Percentiles rank a stretch among this genome's conserved stretches.
Evolutionary conservation across 2,113 vertebrate species (phyloP).

Genomic region (Philantomba maxwellii): DNA sequence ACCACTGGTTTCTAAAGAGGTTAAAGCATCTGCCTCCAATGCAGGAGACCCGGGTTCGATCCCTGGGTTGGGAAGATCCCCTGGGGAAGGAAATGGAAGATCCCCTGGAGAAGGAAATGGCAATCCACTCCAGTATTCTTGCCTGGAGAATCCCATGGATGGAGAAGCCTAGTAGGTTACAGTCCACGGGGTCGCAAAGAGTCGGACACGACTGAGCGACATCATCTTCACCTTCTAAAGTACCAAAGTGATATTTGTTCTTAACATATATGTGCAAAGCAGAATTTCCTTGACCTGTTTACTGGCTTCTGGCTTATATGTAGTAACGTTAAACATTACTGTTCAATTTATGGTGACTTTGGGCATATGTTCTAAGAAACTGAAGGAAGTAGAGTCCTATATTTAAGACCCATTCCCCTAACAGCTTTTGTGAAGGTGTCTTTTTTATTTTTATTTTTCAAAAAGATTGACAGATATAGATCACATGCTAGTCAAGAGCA

Average conservation of each 20-base stretch:
- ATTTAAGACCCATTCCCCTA: not conserved
- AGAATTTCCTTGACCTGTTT: not conserved
- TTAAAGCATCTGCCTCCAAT: no score
- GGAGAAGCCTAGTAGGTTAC: no score
- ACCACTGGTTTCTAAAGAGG: not conserved
- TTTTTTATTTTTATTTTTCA: not conserved
- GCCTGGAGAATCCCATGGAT: no score
- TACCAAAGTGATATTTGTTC: not conserved
- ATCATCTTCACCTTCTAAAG: no score
- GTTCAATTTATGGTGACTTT: not conserved
- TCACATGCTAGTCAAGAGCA: not conserved
- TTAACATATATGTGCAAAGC: not conserved
- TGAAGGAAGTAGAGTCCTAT: not conserved
- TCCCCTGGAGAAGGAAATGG: no score
- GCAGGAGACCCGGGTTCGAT: no score
- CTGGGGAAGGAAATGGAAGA: no score
- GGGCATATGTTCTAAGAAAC: not conserved
- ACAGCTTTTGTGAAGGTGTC: not conserved
- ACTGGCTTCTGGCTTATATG: not conserved
- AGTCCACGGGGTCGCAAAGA: no score
- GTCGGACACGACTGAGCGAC: no score
- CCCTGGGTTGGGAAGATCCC: no score
- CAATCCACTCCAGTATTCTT: no score
- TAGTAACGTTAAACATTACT: not conserved
- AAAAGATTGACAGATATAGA: not conserved